These are phyloP conservation scores for Sialia sialis DNA, from an alignment of 2,113 vertebrate species.

Conservation along the genomic window DNA sequence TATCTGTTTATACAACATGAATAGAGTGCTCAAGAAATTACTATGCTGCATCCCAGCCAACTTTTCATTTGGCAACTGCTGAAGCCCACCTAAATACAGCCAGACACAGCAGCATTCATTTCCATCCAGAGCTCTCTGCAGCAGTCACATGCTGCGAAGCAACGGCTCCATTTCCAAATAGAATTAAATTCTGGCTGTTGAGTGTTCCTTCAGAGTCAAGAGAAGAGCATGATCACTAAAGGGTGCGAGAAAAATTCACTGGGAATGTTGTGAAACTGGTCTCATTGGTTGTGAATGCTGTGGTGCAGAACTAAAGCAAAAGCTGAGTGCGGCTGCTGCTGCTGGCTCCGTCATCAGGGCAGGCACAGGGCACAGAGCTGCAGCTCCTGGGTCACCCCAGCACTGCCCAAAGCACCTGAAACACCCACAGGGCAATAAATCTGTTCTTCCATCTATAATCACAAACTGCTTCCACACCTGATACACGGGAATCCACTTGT, in stretches of 20 bases:
- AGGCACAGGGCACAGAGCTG: neutral
- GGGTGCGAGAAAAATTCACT: neutral
- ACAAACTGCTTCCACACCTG: neutral
- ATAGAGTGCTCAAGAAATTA: slow-evolving; percentile 26
- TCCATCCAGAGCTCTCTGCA: neutral
- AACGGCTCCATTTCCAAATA: neutral
- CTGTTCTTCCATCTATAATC: neutral
- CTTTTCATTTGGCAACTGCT: slow-evolving; percentile 11
- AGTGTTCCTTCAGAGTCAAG: neutral
- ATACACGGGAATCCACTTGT: neutral
- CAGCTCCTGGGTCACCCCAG: no score
- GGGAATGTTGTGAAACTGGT: neutral
- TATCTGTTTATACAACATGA: slow-evolving; percentile 42
- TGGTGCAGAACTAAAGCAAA: neutral
- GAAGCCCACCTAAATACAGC: slow-evolving; percentile 13
- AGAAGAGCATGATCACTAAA: neutral
- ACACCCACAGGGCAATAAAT: neutral
- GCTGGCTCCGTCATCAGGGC: neutral
- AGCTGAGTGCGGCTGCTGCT: neutral
- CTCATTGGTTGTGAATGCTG: neutral
- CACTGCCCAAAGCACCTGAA: neutral
- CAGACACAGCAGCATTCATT: neutral
- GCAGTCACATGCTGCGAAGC: neutral
- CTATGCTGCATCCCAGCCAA: slow-evolving; percentile 4
- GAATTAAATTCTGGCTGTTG: neutral